phyloP scores from a whole-genome alignment of 2,113 vertebrate species.

The Aythya baeri region DNA sequence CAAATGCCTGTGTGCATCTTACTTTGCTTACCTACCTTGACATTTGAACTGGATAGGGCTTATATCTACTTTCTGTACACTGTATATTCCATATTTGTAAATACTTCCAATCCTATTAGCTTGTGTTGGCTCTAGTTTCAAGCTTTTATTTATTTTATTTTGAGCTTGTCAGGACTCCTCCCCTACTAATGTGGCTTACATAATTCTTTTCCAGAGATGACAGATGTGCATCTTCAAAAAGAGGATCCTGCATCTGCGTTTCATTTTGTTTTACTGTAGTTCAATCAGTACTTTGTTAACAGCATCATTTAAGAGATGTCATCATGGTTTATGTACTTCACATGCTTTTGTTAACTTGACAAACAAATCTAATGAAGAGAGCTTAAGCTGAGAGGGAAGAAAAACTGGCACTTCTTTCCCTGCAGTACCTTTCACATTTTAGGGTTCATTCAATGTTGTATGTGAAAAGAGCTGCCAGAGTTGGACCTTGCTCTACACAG shows the following conservation, averaged over 20 bases:
- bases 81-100: background rate
- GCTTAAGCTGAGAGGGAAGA: background rate
- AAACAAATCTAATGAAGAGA: constrained; percentile 28
- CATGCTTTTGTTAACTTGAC: constrained; percentile 12
- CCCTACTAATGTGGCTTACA: background rate
- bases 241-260: background rate
- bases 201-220: constrained; percentile 45
- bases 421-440: background rate
- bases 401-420: background rate
- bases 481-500: background rate
- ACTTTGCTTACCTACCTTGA: background rate
- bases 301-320: constrained; percentile 33
- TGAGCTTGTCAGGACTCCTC: background rate
- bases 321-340: background rate
- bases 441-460: background rate
- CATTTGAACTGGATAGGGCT: background rate
- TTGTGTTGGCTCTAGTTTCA: background rate
- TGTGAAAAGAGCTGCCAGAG: background rate
- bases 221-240: constrained; percentile 58
- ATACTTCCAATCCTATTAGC: background rate
- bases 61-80: background rate
- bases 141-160: constrained; percentile 47
- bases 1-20: background rate
- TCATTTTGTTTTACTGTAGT: constrained; percentile 41
- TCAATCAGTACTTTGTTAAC: constrained; percentile 54